These are phyloP conservation scores for Lepidostoma basale DNA, from an alignment of 1,140 invertebrate species.

Conservation along the genomic window DNA sequence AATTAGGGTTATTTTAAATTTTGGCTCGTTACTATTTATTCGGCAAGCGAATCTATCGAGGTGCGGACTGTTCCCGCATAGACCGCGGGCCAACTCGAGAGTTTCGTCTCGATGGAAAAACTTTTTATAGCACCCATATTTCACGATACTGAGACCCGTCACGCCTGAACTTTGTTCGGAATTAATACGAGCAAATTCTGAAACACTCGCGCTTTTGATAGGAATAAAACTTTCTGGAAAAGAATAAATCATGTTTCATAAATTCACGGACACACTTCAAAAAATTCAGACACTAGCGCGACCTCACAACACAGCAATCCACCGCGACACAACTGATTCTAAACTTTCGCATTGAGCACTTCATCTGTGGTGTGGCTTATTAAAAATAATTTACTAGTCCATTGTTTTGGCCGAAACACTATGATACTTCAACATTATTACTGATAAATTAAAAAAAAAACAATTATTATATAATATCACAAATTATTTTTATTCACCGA, in stretches of 20 bases:
- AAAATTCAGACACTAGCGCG: not conserved
- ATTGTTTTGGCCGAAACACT: no score
- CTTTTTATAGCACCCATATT: constrained; percentile 12
- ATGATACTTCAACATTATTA: no score
- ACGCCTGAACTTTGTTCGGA: constrained; percentile 1
- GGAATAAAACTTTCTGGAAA: not conserved
- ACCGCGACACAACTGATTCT: not conserved
- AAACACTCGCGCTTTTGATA: constrained; percentile 1
- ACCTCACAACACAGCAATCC: not conserved
- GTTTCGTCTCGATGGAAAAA: constrained; percentile 8
- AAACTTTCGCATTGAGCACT: no score
- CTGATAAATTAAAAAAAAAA: no score
- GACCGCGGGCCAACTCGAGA: not conserved
- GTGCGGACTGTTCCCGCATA: no score
- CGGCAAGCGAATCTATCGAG: no score
- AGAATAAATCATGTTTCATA: constrained; percentile 1
- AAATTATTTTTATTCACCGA: no score
- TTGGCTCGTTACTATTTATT: no score
- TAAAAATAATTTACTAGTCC: no score
- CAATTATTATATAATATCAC: no score
- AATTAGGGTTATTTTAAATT: no score
- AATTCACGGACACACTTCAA: constrained; percentile 1
- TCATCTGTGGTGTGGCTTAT: no score
- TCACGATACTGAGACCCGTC: not conserved
- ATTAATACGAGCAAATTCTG: constrained; percentile 10